Conservation (phyloP, 2,888 invertebrate species). For the Dynastes maya region DNA sequence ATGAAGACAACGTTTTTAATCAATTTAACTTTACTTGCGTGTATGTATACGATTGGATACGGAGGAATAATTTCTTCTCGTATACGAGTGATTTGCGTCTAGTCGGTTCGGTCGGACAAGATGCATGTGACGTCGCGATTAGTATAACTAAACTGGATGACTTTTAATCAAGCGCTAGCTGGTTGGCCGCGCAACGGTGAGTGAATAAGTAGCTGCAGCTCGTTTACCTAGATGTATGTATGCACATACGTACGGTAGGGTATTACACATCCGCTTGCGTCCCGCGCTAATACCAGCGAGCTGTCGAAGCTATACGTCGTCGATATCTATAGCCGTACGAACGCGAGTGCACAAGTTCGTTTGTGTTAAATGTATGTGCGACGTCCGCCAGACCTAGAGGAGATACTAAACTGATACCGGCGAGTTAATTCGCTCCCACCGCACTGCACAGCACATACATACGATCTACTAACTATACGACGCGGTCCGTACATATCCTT, state of each 20-base stretch:
- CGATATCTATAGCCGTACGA: neutral
- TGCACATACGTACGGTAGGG: neutral
- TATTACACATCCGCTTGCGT: neutral
- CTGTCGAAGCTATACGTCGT: neutral
- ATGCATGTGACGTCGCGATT: constrained; percentile 42
- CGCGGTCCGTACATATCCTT: constrained; percentile 51
- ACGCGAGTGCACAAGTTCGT: too few relatives aligned
- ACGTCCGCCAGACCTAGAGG: neutral
- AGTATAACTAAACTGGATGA: constrained; percentile 48
- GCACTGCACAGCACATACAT: constrained; percentile 9
- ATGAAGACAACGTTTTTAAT: too few relatives aligned
- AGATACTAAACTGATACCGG: constrained; percentile 42
- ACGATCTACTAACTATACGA: too few relatives aligned
- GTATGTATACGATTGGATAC: too few relatives aligned
- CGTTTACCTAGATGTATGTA: neutral
- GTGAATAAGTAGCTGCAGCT: constrained; percentile 10
- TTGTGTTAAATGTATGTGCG: too few relatives aligned
- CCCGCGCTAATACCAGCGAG: neutral
- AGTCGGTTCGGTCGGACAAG: constrained; percentile 24
- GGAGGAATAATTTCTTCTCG: neutral
- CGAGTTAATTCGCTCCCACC: constrained; percentile 58
- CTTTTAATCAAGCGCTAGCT: constrained; percentile 48
- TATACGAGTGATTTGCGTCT: constrained; percentile 33
- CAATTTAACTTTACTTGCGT: too few relatives aligned
- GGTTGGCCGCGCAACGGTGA: constrained; percentile 1